Base-by-base conservation (phyloP, 2,888 invertebrate species). In the Toxonevra muliebris region DNA sequence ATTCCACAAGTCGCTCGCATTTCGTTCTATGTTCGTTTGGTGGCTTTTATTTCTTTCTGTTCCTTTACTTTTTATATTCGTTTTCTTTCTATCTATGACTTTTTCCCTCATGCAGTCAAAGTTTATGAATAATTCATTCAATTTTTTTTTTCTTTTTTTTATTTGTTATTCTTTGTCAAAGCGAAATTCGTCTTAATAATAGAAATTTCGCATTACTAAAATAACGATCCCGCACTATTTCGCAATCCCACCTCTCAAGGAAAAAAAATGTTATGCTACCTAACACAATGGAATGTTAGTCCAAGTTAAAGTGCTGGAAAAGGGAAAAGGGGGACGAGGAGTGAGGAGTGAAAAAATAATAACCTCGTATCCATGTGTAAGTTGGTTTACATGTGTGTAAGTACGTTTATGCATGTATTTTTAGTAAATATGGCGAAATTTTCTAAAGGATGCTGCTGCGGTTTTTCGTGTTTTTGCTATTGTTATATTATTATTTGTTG, bases 41-140 rank as follows among this genome's bases (percentile, higher is more conserved):
- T 19, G n/a, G 54, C 30, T 15, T 12, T 10, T n/a, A 12, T 9
- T 15, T 45, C n/a, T n/a, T 30, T 42, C 43, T 63, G 41, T 41
- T 13, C 19, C 20, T 15, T 43, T 1, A 15, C 10, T n/a, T 17
- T 11, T 53, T 10, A n/a, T 15, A 19, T 9, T 15, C 61, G 13
- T 52, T 61, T 61, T 50, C 40, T 17, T n/a, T 13, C 13, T 41
- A 42, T 30, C 30, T 30, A 30, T 30, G 30, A 30, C 7, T 30
- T 7, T 30, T 30, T 30, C 30, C 11, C 10, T 48, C 48, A 15
- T 15, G 65, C 41, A 50, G 50, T 58, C 48, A 58, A 58, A 59
- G 19, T 59, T 65, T 65, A 65, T 59, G 65, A 65, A 65, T 65
- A 58, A 65, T 65, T 65, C 59, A 59, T 52, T 19, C 58, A 20